A percentile compares a stretch with the other conserved stretches of the same genome.
These are phyloP conservation scores for Luscinia luscinia DNA, from an alignment of 2,797 vertebrate genomes.

Conservation along the genomic window DNA sequence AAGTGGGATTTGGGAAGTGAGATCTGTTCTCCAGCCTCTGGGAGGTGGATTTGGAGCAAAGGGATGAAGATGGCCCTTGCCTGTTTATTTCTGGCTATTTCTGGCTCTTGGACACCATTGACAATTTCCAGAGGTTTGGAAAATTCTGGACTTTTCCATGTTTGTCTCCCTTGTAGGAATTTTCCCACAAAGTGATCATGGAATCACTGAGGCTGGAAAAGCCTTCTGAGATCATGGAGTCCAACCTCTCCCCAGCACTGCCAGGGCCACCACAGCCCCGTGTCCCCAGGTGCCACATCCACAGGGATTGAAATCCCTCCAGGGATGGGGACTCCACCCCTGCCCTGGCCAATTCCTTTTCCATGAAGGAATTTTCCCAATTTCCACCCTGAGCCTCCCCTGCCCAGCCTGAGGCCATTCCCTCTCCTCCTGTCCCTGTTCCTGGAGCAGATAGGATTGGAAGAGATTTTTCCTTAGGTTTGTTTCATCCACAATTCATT, in stretches of 20 bases:
- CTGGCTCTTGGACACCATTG: neutral
- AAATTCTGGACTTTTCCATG: neutral
- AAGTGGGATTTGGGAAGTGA: neutral
- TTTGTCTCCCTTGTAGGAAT: neutral
- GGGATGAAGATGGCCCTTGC: neutral
- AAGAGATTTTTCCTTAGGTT: neutral
- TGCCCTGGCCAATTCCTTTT: no score
- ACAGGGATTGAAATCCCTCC: neutral
- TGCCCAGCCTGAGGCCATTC: no score
- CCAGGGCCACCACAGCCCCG: neutral
- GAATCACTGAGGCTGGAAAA: neutral
- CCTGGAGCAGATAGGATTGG: neutral
- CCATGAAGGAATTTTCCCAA: neutral
- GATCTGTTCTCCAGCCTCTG: neutral
- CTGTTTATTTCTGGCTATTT: neutral
- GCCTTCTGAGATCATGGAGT: rapidly evolving
- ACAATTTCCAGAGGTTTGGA: neutral
- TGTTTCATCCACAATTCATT: neutral
- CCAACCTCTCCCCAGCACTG: rapidly evolving
- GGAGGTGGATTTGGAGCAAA: neutral
- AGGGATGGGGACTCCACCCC: neutral
- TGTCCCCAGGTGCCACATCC: neutral
- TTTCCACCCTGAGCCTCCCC: neutral
- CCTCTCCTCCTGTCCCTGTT: no score
- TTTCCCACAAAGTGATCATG: neutral